A percentile compares a stretch with the other conserved stretches of the same genome.
These are phyloP conservation scores for Stenopsyche tienmushanensis DNA, from an alignment of 1,140 invertebrate species.

Conservation along the genomic window DNA sequence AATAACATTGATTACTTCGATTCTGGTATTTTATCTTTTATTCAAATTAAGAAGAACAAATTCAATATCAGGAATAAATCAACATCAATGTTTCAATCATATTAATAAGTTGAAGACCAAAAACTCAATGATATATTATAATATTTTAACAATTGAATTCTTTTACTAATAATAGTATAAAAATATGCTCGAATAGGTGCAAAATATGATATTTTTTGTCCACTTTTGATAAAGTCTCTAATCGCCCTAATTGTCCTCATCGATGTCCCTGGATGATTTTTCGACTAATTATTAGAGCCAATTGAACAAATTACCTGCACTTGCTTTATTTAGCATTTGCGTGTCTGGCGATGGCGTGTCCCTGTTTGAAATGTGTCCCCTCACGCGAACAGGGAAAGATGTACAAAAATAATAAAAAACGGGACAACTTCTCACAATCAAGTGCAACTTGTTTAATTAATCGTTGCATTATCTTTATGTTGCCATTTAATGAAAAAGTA, in stretches of 20 bases:
- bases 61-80: no score
- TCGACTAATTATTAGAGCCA: conserved; percentile 5
- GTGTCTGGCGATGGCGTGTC: neutral
- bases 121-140: no score
- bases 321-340: conserved; percentile 11
- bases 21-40: no score
- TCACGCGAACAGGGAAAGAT: conserved; percentile 5
- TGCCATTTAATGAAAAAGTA: neutral
- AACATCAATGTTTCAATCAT: no score
- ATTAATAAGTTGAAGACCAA: no score
- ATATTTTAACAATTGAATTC: neutral
- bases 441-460: neutral
- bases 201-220: no score
- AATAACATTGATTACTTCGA: no score
- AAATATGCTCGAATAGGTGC: neutral
- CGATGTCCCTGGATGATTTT: neutral
- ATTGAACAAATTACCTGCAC: conserved; percentile 21
- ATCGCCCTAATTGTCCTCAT: no score
- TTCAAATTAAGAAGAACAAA: no score
- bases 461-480: neutral
- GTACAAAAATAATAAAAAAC: neutral
- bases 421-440: conserved; percentile 6
- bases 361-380: neutral
- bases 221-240: no score
- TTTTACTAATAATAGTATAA: neutral